Percentiles rank a stretch among this genome's conserved stretches.
Conservation (phyloP, 53 echinoderm and acorn worm genomes). For the Echinarachnius parma region DNA sequence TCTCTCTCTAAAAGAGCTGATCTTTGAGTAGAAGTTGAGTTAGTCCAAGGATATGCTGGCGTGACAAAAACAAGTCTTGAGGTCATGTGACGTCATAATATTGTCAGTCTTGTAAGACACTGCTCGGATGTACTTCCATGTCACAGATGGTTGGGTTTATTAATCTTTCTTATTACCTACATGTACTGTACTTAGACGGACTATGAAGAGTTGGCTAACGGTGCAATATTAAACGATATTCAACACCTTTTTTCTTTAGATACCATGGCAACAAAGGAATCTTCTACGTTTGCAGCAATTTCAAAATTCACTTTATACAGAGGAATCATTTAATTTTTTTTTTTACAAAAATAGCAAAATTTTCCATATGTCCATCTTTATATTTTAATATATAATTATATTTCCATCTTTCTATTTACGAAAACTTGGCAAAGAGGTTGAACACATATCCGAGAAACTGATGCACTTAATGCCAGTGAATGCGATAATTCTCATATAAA, state of each 20-base stretch:
- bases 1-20: constrained; percentile 20
- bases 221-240: constrained; percentile 9
- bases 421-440: constrained; percentile 48
- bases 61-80: constrained; percentile 33
- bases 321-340: constrained; percentile 37
- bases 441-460: constrained; percentile 20
- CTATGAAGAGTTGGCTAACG: constrained; percentile 16
- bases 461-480: constrained; percentile 39
- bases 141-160: not conserved
- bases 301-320: not conserved
- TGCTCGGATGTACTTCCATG: constrained; percentile 5
- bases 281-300: constrained; percentile 38
- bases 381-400: constrained; percentile 50
- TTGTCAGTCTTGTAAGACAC: constrained; percentile 38
- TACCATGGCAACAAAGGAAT: constrained; percentile 16
- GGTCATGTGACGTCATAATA: no score
- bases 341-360: constrained; percentile 48
- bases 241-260: not conserved
- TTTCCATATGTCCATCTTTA: constrained; percentile 26
- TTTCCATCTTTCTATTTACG: constrained; percentile 31
- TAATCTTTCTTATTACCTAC: constrained; percentile 16
- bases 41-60: constrained; percentile 26
- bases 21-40: constrained; percentile 33
- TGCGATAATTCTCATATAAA: constrained; percentile 10
- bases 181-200: not conserved